Conservation (phyloP, 2,888 invertebrate genomes). For the Junonia oenone region DNA sequence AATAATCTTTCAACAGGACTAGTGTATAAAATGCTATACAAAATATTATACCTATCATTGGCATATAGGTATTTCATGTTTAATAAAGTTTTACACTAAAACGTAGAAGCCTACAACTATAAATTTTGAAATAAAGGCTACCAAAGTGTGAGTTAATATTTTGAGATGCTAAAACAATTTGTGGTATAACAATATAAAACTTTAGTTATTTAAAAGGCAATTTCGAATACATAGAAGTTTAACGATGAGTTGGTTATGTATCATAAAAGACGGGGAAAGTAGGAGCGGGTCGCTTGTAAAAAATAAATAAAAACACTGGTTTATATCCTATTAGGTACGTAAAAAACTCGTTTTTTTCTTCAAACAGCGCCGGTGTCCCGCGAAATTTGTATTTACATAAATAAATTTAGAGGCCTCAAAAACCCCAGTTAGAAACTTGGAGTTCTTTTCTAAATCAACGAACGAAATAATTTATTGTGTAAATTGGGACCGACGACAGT, state of each 20-base stretch:
- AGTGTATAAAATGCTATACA: too few relatives aligned
- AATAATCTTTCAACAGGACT: too few relatives aligned
- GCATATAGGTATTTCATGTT: background rate
- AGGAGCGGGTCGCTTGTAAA: conserved; percentile 7
- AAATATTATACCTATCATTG: too few relatives aligned
- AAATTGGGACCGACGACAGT: conserved; percentile 35
- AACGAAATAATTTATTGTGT: conserved; percentile 37
- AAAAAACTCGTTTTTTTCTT: conserved; percentile 15
- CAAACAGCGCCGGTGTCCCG: conserved; percentile 17
- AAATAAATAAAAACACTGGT: conserved; percentile 19
- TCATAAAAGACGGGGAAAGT: conserved; percentile 9
- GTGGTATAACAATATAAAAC: background rate
- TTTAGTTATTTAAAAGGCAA: background rate
- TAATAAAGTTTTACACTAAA: background rate
- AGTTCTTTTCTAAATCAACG: conserved; percentile 37
- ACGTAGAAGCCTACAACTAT: background rate
- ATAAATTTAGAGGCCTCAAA: conserved; percentile 33
- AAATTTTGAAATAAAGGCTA: background rate
- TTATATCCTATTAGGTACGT: conserved; percentile 17
- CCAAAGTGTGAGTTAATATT: background rate
- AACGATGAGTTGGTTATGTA: conserved; percentile 3
- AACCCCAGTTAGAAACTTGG: conserved; percentile 29
- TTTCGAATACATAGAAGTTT: background rate
- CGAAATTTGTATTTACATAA: conserved; percentile 35
- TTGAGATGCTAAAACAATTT: background rate